phyloP scores from a whole-genome alignment of 2,113 vertebrate genomes.

The Dasyprocta punctata region DNA sequence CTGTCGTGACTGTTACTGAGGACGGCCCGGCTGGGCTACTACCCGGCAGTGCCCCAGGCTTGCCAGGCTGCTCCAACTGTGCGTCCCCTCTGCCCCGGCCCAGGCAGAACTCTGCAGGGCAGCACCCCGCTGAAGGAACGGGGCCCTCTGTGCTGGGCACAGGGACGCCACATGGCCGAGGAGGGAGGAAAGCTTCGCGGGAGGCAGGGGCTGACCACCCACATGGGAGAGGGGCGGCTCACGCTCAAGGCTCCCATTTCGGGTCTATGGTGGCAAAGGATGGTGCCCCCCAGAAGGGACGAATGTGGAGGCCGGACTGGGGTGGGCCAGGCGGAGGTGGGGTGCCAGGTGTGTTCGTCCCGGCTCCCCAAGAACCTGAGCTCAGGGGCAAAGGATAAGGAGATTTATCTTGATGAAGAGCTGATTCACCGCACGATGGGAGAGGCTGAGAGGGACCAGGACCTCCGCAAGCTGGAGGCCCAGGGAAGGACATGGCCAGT shows the following conservation, averaged over 20 bases:
- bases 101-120: neutral
- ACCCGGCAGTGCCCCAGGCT: neutral
- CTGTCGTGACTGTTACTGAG: neutral
- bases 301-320: neutral
- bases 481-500: neutral
- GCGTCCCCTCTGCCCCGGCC: neutral
- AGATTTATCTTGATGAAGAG: neutral
- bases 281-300: neutral
- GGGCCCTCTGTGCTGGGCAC: neutral
- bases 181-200: neutral
- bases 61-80: neutral
- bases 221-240: neutral
- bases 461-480: neutral
- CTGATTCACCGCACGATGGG: rapidly evolving
- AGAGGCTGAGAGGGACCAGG: neutral
- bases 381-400: neutral
- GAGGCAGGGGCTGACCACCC: too few species aligned
- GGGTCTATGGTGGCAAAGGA: neutral
- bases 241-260: neutral
- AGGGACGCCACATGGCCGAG: neutral
- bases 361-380: neutral
- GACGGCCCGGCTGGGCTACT: neutral
- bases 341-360: neutral
- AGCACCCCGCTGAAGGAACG: too few species aligned
- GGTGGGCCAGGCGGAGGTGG: neutral